Base-by-base conservation (phyloP, 2,113 vertebrate genomes). In the Suncus etruscus region DNA sequence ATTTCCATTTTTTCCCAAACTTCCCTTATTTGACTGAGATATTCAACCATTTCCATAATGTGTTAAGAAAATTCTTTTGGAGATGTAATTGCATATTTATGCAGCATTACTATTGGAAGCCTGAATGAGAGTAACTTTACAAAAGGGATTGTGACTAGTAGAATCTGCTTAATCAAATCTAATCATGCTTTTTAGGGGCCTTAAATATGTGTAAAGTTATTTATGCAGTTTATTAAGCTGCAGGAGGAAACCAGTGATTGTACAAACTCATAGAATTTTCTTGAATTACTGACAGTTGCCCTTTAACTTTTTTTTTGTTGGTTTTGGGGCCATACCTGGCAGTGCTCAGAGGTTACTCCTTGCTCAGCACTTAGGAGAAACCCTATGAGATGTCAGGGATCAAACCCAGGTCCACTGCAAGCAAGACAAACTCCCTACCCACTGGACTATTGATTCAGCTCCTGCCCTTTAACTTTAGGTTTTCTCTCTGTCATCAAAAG, bases 51-150 rank as follows among this genome's bases (percentile, higher is more conserved):
- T 76, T 81, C 76, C 78, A 86, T 32, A 81, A 16, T 78, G 81
- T 14, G 4, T 63, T 63, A 22, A 86, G 80, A 90, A 86, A 86
- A 78, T 86, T 94, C 16, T 84, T 95, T 93, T 84, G 75, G 51
- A 54, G 78, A 47, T 20, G 25, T 24, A 32, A 84, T 78, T 95
- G 83, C 12, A 0, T 91, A 73, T 91, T 92, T 88, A 47, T 8
- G 51, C 16, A 80, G 31, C 85, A 48, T 91, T 91, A 76, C 88
- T 78, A 1, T 80, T 80, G 68, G 68, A 86, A 88, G 12, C 27
- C 82, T 83, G 68, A 76, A 74, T 94, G 69, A 83, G 25, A 80
- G 9, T 76, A 77, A 73, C 45, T 87, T 87, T 93, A 92, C 32
- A 85, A 90, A 94, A 73, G 75, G 16, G 16, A 90, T 29, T 18